Base-by-base conservation (phyloP, 2,797 vertebrate genomes). In the Chelon auratus region DNA sequence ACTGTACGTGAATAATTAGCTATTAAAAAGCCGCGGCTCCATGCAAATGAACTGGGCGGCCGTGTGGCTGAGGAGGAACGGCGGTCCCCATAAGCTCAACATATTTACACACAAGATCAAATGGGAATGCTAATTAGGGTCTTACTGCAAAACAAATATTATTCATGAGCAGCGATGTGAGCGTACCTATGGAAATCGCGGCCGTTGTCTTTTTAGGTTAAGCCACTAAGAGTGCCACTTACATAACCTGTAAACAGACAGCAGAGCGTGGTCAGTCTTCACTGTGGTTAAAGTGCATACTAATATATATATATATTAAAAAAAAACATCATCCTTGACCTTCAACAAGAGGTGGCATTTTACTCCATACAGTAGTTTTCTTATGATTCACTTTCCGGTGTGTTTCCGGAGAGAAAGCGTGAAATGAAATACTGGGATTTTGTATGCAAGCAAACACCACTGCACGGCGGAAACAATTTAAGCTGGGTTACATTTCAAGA, bases 1-100 rank as follows among this genome's bases (percentile, higher is more conserved):
- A 61, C 76, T 85, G 43, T 69, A 79, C 79, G 62, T 57, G 62
- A 83, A 88, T 85, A 86, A 89, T 89, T 73, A 79, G 63, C 63
- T 63, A 65, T 55, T 64, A 72, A 82, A 55, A 45, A 80, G 37
- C 54, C 7, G 33, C 37, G 42, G 20, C 69, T 66, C 45, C 3
- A 40, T 69, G 79, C 71, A 86, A 87, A 83, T 68, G 22, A 86
- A 51, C 30, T 15, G 9, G 61, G 22, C 1, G n/a, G 24, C 10
- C 56, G 54, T 68, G 48, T 14, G 52, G 76, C 17, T 54, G 14
- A 14, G 50, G 52, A 50, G 37, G 66, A 65, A 74, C 22, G 17
- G 51, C 66, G 68, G 53, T 59, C 18, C 56, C 45, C 47, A 33
- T 56, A 37, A 37, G 2, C 57, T 62, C 12, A 18, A 73, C 26